Percentiles rank a stretch among this genome's conserved stretches.
These are phyloP conservation scores for Porphyrio hochstetteri DNA, from an alignment of 2,113 vertebrate genomes.

Conservation along the genomic window DNA sequence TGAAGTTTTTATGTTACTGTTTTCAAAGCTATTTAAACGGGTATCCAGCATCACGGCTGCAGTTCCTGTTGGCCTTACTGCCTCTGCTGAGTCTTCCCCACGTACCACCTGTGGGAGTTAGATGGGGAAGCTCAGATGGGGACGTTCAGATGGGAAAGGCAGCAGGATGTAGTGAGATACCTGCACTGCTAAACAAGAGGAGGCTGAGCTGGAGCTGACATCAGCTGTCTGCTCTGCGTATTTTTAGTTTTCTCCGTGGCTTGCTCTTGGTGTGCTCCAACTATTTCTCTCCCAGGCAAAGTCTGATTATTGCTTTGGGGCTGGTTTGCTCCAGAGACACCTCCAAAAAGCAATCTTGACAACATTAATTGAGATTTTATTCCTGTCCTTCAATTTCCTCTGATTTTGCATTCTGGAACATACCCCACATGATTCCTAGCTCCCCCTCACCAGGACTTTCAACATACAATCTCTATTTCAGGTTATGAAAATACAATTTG, in stretches of 20 bases:
- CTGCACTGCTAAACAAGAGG: not conserved
- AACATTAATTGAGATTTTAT: not conserved
- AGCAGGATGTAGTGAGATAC: not conserved
- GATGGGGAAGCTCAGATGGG: not conserved
- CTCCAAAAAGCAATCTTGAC: not conserved
- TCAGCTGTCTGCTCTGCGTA: fast-evolving
- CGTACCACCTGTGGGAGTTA: not conserved
- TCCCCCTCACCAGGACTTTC: not conserved
- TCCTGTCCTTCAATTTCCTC: not conserved
- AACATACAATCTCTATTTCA: not conserved
- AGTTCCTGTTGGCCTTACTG: fast-evolving
- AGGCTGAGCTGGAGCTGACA: not conserved
- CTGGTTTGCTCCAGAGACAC: not conserved
- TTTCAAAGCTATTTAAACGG: not conserved
- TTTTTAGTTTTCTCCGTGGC: not conserved
- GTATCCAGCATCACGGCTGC: not conserved
- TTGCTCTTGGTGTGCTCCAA: not conserved
- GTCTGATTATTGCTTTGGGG: not conserved
- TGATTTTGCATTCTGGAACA: not conserved
- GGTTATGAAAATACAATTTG: not conserved
- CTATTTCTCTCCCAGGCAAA: not conserved
- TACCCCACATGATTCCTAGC: fast-evolving
- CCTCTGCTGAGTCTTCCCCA: not conserved
- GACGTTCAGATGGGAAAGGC: not conserved
- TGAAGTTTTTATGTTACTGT: not conserved